Percentiles rank a stretch among this genome's conserved stretches.
phyloP scores from a whole-genome alignment of 2,113 vertebrate genomes.

The Polypterus senegalus region DNA sequence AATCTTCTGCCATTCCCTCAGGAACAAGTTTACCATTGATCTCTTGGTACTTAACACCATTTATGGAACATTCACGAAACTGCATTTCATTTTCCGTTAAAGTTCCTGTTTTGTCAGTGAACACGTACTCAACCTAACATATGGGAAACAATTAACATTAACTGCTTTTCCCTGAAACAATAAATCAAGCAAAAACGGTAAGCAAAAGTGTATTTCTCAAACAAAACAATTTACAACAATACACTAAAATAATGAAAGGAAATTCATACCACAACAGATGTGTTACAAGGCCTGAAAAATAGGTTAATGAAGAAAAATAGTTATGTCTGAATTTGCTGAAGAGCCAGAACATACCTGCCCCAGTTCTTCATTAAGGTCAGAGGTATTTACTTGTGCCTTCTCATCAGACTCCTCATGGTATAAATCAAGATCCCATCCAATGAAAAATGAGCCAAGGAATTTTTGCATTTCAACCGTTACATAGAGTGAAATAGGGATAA shows the following conservation, averaged over 20 bases:
- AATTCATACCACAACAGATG: no score
- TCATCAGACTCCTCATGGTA: slow-evolving; percentile 89
- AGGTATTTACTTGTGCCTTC: slow-evolving; percentile 95
- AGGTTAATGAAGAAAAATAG: no score
- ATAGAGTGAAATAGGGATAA: slow-evolving; percentile 96
- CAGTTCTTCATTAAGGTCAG: slow-evolving; percentile 93
- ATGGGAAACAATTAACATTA: slow-evolving; percentile 12
- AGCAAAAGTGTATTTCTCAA: no score
- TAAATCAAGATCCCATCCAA: slow-evolving; percentile 94
- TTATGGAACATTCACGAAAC: slow-evolving; percentile 91
- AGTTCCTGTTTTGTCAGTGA: slow-evolving; percentile 94
- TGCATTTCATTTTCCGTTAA: slow-evolving; percentile 98
- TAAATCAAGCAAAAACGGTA: no score
- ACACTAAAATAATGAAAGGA: no score
- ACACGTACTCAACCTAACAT: slow-evolving; percentile 91
- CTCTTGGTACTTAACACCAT: slow-evolving; percentile 87
- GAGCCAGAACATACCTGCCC: slow-evolving; percentile 67
- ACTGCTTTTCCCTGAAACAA: neutral
- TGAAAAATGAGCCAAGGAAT: slow-evolving; percentile 95
- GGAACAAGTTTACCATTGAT: slow-evolving; percentile 78
- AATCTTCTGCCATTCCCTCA: slow-evolving; percentile 76
- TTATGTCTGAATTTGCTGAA: no score
- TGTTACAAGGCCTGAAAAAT: no score
- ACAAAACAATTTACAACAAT: no score
- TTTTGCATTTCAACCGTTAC: slow-evolving; percentile 98